Base-by-base conservation (phyloP, 37 sponge, comb jelly and placozoan genomes). In the Oopsacas minuta region DNA sequence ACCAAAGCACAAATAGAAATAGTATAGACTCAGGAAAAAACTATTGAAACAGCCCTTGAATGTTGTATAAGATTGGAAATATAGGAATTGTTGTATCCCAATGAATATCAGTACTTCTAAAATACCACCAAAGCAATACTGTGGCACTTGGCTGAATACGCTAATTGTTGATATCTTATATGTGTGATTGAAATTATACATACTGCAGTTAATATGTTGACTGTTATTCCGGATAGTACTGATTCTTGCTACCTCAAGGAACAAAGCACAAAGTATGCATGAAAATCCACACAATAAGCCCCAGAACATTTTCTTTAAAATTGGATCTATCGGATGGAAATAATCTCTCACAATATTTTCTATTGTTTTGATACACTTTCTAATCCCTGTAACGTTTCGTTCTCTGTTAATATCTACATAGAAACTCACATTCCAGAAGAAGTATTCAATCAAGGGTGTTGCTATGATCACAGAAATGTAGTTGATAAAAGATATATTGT, bases 271-370 rank as follows among this genome's bases (percentile, higher is more conserved):
- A 3, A 61, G 32, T 25, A 61, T n/a, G 30, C 75, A 32, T 61
- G 22, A 7, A 25, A 61, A 12, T 20, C 17, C 75, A 12, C 22
- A 61, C 22, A 61, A 20, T 32, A 61, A n/a, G 5, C 75, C 75
- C 75, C 75, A 61, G 22, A 61, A 61, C 28, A 61, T 61, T 61
- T 61, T 61, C 75, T 61, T 61, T 12, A n/a, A 34, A n/a, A 61
- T 61, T 3, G 75, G 20, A n/a, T 61, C 75, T 10, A 61, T 61
- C 30, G 75, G 75, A 20, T 12, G 75, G 22, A 61, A 61, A 46
- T 46, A 46, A 46, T 46, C 17, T 46, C 51, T 12, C 12, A 46
- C 17, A 46, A 17, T 22, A 22, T 46, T 46, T 22, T 17, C 17
- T 12, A 46, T 17, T n/a, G n/a, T n/a, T n/a, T n/a, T n/a, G n/a